These are phyloP conservation scores for Steinernema feltiae DNA, from an alignment of 1,140 invertebrate species.

Conservation along the genomic window DNA sequence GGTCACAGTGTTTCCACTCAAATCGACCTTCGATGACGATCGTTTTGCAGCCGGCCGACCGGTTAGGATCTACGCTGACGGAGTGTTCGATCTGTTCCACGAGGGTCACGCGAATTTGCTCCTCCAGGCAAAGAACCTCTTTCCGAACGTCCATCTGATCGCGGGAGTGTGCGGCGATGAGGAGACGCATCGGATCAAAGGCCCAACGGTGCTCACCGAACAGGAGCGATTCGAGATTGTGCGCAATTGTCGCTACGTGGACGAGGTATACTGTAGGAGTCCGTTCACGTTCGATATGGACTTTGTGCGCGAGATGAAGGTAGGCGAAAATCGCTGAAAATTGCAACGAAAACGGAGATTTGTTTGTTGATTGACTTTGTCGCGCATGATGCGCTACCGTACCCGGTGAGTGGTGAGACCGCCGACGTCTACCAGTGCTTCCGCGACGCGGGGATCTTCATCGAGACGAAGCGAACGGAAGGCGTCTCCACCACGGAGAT, in stretches of 20 bases:
- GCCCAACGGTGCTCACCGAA: constrained; percentile 94
- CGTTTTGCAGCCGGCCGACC: background rate
- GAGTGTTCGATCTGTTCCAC: constrained; percentile 62
- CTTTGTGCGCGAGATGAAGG: background rate
- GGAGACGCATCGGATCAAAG: constrained; percentile 78
- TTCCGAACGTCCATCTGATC: constrained; percentile 79
- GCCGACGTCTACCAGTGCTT: background rate
- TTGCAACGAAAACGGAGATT: background rate
- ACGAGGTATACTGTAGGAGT: constrained; percentile 88
- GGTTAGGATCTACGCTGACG: background rate
- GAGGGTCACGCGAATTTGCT: constrained; percentile 94
- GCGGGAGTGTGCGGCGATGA: constrained; percentile 91
- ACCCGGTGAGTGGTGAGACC: background rate
- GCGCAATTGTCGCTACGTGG: constrained; percentile 95
- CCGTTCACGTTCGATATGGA: constrained; percentile 70
- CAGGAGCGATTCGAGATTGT: constrained; percentile 81
- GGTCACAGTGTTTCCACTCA: too few species aligned
- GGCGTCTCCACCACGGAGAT: background rate
- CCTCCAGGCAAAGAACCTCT: constrained; percentile 94
- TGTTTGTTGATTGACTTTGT: background rate
- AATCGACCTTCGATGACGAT: too few species aligned
- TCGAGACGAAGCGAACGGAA: background rate
- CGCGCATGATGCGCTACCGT: background rate
- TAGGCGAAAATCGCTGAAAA: background rate
- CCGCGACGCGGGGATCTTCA: constrained; percentile 62